These are phyloP conservation scores for Aptenodytes forsteri DNA, from an alignment of 2,113 vertebrate genomes.

Conservation along the genomic window DNA sequence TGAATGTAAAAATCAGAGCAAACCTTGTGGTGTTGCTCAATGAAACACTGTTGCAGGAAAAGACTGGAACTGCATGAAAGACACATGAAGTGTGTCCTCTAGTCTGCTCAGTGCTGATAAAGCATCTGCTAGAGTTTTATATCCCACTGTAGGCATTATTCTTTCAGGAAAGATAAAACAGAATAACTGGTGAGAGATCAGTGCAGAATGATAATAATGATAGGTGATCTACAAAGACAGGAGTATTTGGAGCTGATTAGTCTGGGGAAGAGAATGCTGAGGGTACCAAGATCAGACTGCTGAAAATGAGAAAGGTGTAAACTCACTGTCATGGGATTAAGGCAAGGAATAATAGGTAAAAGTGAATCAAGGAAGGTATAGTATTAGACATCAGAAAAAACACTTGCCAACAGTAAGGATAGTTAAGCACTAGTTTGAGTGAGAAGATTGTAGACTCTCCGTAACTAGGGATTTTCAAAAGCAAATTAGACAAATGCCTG, in stretches of 20 bases:
- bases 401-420: background rate
- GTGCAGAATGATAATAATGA: background rate
- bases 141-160: background rate
- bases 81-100: background rate
- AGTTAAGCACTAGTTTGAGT: background rate
- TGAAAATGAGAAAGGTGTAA: background rate
- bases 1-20: background rate
- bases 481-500: background rate
- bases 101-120: background rate
- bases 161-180: constrained; percentile 18
- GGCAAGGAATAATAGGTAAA: background rate
- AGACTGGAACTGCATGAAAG: background rate
- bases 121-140: background rate
- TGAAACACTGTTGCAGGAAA: background rate
- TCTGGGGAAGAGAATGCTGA: background rate
- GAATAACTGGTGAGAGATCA: background rate
- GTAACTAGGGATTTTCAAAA: background rate
- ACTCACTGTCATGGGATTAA: background rate
- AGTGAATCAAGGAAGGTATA: background rate
- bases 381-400: background rate
- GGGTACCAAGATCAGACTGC: background rate
- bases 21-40: background rate
- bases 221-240: background rate
- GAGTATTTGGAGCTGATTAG: background rate
- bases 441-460: background rate